Evolutionary conservation across 2,797 vertebrate species (phyloP).

Genomic region (Xenentodon cancila): DNA sequence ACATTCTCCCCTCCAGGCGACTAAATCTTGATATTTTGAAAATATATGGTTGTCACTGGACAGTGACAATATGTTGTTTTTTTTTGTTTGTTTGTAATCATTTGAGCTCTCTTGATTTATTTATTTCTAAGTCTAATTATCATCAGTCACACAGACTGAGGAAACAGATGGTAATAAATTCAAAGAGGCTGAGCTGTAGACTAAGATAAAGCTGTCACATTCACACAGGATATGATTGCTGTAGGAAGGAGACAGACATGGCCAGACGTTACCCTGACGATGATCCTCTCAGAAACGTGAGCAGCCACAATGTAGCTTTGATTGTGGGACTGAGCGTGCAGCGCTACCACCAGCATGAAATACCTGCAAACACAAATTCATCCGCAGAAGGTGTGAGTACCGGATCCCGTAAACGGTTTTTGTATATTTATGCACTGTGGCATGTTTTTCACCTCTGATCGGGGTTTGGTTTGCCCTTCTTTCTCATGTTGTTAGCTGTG

Average conservation of each 20-base stretch:
- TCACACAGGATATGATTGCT: slow-evolving; percentile 73
- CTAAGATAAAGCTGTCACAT: slow-evolving; percentile 52
- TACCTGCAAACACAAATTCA: slow-evolving; percentile 82
- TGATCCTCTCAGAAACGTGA: slow-evolving; percentile 98
- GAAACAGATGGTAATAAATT: slow-evolving; percentile 11
- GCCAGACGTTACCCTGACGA: slow-evolving; percentile 94
- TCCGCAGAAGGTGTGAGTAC: slow-evolving; percentile 6
- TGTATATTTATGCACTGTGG: not conserved
- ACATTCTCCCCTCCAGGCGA: too few relatives aligned
- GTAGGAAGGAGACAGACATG: slow-evolving; percentile 84
- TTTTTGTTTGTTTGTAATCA: slow-evolving; percentile 12
- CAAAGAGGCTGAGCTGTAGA: slow-evolving; percentile 23
- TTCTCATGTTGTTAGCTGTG: slow-evolving; percentile 98
- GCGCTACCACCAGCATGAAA: slow-evolving; percentile 98
- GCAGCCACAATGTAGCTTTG: slow-evolving; percentile 96
- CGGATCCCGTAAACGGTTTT: not conserved
- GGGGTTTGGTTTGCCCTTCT: slow-evolving; percentile 98
- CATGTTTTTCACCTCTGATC: slow-evolving; percentile 91
- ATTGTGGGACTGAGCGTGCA: slow-evolving; percentile 94
- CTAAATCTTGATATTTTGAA: too few relatives aligned
- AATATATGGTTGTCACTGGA: slow-evolving; percentile 14
- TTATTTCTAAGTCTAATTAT: slow-evolving; percentile 4
- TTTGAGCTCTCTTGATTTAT: slow-evolving; percentile 4
- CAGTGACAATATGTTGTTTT: not conserved
- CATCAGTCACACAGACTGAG: slow-evolving; percentile 30